Evolutionary conservation across 1,140 invertebrate genomes (phyloP).

Genomic region (Limonius californicus): DNA sequence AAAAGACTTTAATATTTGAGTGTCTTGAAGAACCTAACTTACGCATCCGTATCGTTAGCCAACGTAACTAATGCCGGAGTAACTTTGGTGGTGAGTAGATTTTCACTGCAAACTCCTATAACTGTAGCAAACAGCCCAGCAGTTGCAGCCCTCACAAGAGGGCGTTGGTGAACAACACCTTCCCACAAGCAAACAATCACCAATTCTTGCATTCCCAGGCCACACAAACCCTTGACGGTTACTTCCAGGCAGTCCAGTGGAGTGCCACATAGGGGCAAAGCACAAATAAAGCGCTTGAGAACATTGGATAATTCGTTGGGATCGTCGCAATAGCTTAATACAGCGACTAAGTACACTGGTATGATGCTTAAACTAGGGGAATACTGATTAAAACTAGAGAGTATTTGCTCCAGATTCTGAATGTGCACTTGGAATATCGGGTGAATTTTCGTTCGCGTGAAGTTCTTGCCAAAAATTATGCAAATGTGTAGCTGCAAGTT

Average conservation of each 20-base stretch:
- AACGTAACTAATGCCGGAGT: slow-evolving; percentile 68
- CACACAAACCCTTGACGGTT: slow-evolving; percentile 50
- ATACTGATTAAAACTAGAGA: slow-evolving; percentile 44
- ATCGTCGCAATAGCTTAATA: slow-evolving; percentile 45
- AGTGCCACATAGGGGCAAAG: slow-evolving; percentile 52
- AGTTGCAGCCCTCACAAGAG: slow-evolving; percentile 56
- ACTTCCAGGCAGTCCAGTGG: slow-evolving; percentile 54
- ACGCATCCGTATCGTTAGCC: slow-evolving; percentile 67
- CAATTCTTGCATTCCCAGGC: slow-evolving; percentile 52
- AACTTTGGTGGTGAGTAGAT: slow-evolving; percentile 56
- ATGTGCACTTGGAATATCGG: slow-evolving; percentile 52
- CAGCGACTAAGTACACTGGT: slow-evolving; percentile 54
- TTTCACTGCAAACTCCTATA: slow-evolving; percentile 56
- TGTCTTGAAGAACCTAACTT: slow-evolving; percentile 37
- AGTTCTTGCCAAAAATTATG: slow-evolving; percentile 52
- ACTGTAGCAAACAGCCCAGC: slow-evolving; percentile 59
- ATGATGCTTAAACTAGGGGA: slow-evolving; percentile 52
- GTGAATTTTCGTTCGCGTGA: slow-evolving; percentile 49
- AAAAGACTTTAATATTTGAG: neutral
- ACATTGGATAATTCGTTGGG: slow-evolving; percentile 50
- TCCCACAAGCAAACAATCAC: slow-evolving; percentile 63
- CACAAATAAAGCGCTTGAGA: slow-evolving; percentile 49
- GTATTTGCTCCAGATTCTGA: slow-evolving; percentile 45
- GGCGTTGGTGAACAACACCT: slow-evolving; percentile 63
- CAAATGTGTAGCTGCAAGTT: slow-evolving; percentile 50